Percentiles rank a stretch among this genome's conserved stretches.
These are phyloP conservation scores for Machimus atricapillus DNA, from an alignment of 2,888 invertebrate species.

Conservation along the genomic window DNA sequence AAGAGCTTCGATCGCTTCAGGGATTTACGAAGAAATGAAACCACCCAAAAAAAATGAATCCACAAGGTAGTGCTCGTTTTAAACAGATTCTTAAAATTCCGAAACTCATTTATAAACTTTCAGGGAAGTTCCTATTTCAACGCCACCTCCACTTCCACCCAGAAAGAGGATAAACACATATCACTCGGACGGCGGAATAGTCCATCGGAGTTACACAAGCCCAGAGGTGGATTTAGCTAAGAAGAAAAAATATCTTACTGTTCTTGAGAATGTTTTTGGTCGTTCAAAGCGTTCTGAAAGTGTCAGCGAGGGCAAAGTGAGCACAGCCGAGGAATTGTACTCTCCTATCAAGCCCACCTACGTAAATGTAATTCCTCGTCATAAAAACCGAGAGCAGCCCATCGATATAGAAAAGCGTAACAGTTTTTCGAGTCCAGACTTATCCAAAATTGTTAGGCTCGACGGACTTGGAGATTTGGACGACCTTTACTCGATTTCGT, in stretches of 20 bases:
- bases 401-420: constrained; percentile 53
- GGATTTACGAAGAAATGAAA: constrained; percentile 63
- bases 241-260: constrained; percentile 54
- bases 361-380: constrained; percentile 13
- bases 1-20: constrained; percentile 59
- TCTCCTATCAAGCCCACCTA: neutral
- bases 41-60: constrained; percentile 49
- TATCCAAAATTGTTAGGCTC: constrained; percentile 57
- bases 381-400: neutral
- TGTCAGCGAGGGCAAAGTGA: constrained; percentile 53
- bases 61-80: constrained; percentile 46
- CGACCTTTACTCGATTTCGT: constrained; percentile 50
- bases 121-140: constrained; percentile 41
- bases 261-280: constrained; percentile 53
- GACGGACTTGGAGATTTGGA: constrained; percentile 51
- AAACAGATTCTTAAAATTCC: neutral
- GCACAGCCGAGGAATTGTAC: constrained; percentile 49
- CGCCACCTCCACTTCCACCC: constrained; percentile 57
- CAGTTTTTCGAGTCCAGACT: constrained; percentile 61
- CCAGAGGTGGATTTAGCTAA: constrained; percentile 60
- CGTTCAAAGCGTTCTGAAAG: constrained; percentile 53
- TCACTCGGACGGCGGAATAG: constrained; percentile 52
- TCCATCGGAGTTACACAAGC: constrained; percentile 60
- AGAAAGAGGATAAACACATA: constrained; percentile 60
- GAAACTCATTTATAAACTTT: neutral